These are phyloP conservation scores for Pardosa pseudoannulata DNA, from an alignment of 2,888 invertebrate genomes.

Conservation along the genomic window DNA sequence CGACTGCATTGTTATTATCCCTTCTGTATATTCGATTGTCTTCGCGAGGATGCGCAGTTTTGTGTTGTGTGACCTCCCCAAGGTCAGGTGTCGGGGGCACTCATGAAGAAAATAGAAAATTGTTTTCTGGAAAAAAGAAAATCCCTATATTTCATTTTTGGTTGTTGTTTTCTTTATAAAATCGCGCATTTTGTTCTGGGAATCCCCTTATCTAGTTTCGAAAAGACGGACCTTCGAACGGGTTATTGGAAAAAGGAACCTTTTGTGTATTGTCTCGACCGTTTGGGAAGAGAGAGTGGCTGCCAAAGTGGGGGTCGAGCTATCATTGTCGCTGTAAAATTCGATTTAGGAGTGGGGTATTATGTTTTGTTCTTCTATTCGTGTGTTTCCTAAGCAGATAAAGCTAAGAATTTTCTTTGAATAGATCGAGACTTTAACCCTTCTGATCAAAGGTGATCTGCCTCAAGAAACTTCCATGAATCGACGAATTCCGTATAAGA, in stretches of 20 bases:
- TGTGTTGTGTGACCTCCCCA: neutral
- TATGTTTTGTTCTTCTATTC: too few species aligned
- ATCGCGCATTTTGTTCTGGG: neutral
- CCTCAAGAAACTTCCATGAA: too few species aligned
- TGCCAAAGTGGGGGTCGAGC: neutral
- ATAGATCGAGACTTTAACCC: too few species aligned
- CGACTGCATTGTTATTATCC: neutral
- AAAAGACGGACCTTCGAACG: neutral
- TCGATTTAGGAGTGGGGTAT: too few species aligned
- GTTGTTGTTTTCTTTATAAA: neutral
- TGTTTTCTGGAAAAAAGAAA: neutral
- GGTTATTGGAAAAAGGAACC: neutral
- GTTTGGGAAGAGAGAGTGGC: neutral
- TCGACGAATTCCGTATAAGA: too few species aligned
- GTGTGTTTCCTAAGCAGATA: too few species aligned
- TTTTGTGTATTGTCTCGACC: neutral
- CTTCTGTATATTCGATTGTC: slow-evolving; percentile 4
- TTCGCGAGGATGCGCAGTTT: neutral
- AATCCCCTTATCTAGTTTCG: neutral
- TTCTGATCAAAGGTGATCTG: too few species aligned
- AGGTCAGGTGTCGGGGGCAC: slow-evolving; percentile 20
- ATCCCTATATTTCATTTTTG: neutral
- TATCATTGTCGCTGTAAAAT: neutral
- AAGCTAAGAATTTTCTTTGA: too few species aligned
- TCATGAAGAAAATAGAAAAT: slow-evolving; percentile 16